Base-by-base conservation (phyloP, 2,113 vertebrate genomes). In the Pycnonotus jocosus region DNA sequence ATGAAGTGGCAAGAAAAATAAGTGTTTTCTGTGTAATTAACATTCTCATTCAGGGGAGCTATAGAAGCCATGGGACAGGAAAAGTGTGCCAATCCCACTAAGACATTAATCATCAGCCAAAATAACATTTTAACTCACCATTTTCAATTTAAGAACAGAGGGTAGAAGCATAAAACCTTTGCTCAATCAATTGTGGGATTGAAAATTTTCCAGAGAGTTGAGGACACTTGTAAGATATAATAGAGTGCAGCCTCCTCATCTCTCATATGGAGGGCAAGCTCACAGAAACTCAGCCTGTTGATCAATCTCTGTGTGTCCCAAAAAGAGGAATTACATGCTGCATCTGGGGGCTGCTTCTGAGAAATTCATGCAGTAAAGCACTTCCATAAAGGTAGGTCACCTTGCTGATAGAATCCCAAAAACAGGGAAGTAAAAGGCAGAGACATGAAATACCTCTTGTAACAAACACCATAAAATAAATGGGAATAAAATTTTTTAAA, bases 171-270 rank as follows among this genome's bases (percentile, higher is more conserved):
- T 72, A 77, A 81, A 88, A 88, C 66, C 80, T 65, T 91, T 86
- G 42, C 50, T 81, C 68, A 33, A 44, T 93, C 94, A 95, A 64
- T 84, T 7, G 25, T 74, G 40, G 79, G 44, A 95, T 22, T 92
- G 79, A 96, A 90, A 77, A 53, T 90, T 90, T 92, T 90, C 90
- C 85, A 93, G 84, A 77, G 70, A 90, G n/a, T 66, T 86, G 40
- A 61, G 56, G 79, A 70, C 37, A 78, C 5, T 68, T 78, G 33
- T 78, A 64, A 81, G 82, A 83, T 57, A 60, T n/a, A 86, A 93
- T 19, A 74, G 40, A 77, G 44, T 23, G 31, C 79, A 92, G 71
- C 21, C 60, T 68, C 28, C 76, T 81, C 76, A 64, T 88, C 80
- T 28, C 93, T 90, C 90, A 68, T 33, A 9, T 2, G 50, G 88